These are phyloP conservation scores for Manis pentadactyla DNA, from an alignment of 2,797 vertebrate species.

Conservation along the genomic window DNA sequence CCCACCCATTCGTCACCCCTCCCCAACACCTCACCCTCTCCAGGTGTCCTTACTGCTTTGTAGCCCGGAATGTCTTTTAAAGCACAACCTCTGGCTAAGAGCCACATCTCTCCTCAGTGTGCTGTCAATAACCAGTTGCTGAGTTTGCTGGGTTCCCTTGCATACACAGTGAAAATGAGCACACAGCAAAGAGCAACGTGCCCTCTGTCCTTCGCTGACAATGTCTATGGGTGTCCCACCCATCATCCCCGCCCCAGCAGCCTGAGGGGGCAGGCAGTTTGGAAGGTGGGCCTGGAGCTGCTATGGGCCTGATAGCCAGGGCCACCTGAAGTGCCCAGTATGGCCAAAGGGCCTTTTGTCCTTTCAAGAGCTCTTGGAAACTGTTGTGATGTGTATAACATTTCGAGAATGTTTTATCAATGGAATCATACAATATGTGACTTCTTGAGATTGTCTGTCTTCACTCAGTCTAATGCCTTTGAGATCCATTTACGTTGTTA, in stretches of 20 bases:
- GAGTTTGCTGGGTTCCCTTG: fast-evolving
- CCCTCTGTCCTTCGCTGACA: not conserved
- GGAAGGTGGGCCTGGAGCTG: not conserved
- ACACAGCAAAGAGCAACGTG: fast-evolving
- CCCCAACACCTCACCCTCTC: fast-evolving
- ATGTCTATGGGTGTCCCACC: fast-evolving
- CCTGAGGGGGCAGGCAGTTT: not conserved
- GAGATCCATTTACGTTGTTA: not conserved
- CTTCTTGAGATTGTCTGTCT: not conserved
- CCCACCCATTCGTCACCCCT: fast-evolving
- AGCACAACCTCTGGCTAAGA: not conserved
- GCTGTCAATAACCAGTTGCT: fast-evolving
- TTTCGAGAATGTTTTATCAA: not conserved
- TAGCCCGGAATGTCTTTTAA: not conserved
- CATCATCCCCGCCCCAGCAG: not conserved
- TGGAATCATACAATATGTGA: not conserved
- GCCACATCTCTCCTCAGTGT: not conserved
- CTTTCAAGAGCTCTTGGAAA: not conserved
- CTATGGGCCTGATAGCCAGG: not conserved
- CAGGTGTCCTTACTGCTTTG: too few species aligned
- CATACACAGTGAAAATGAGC: too few species aligned
- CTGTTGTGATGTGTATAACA: not conserved
- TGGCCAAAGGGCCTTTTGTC: not conserved
- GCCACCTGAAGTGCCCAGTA: not conserved
- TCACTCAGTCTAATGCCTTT: not conserved